A percentile compares a stretch with the other conserved stretches of the same genome.
Evolutionary conservation across 2,797 vertebrate genomes (phyloP).

Genomic region (Gymnocypris eckloni): DNA sequence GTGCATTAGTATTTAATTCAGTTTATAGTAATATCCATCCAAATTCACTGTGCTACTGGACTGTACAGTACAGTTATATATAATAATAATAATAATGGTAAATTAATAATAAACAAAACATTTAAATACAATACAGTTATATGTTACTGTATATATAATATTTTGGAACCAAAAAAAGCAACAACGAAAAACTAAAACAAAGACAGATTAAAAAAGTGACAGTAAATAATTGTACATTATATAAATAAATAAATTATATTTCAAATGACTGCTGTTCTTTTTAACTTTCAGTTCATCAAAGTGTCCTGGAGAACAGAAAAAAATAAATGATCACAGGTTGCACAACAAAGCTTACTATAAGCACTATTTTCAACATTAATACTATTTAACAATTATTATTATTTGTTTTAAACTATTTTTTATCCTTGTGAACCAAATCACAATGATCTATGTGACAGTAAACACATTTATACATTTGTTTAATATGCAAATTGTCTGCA

Average conservation of each 20-base stretch:
- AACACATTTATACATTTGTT: neutral
- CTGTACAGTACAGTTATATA: neutral
- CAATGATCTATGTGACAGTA: neutral
- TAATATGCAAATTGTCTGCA: neutral
- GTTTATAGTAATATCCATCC: neutral
- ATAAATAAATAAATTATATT: neutral
- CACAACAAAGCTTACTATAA: neutral
- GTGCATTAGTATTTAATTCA: neutral
- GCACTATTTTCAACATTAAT: neutral
- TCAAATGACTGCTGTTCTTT: neutral
- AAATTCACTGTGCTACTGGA: neutral
- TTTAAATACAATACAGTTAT: neutral
- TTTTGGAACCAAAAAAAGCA: neutral
- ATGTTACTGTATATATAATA: too few species aligned
- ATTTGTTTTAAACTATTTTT: neutral
- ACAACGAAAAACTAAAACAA: too few species aligned
- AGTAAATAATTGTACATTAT: neutral
- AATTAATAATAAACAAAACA: too few species aligned
- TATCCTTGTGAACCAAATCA: neutral
- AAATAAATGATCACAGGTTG: neutral
- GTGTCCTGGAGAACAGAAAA: too few species aligned
- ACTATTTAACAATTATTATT: too few species aligned
- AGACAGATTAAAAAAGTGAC: neutral
- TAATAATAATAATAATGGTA: neutral
- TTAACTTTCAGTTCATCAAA: neutral